Percentiles rank a stretch among this genome's conserved stretches.
phyloP scores from a whole-genome alignment of 2,888 invertebrate genomes.

The Tetramorium bicarinatum region DNA sequence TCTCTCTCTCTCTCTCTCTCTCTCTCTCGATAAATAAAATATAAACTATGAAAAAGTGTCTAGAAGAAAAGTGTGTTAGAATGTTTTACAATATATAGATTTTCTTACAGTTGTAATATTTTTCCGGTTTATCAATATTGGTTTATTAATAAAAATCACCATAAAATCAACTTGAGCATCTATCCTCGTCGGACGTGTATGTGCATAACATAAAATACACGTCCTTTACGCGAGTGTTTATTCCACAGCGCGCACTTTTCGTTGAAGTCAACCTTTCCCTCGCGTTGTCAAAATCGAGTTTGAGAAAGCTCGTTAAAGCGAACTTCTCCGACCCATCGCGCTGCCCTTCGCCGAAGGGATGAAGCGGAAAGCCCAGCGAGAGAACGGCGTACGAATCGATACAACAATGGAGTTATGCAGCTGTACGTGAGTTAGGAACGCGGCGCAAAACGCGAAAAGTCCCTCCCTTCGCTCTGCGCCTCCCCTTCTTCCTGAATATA shows the following conservation, averaged over 20 bases:
- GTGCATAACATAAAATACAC: slow-evolving; percentile 32
- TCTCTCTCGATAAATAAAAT: neutral
- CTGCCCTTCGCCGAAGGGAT: slow-evolving; percentile 60
- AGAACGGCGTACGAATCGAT: slow-evolving; percentile 71
- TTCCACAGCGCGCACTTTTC: slow-evolving; percentile 50
- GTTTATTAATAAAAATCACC: slow-evolving; percentile 19
- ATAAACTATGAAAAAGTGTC: neutral
- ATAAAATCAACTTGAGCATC: neutral
- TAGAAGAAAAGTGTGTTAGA: neutral
- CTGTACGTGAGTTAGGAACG: slow-evolving; percentile 69
- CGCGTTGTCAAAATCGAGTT: slow-evolving; percentile 73
- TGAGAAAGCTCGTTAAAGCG: slow-evolving; percentile 77
- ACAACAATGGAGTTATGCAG: slow-evolving; percentile 78
- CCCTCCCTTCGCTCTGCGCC: slow-evolving; percentile 28
- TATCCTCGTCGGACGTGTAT: neutral
- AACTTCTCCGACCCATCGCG: slow-evolving; percentile 62
- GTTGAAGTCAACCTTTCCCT: slow-evolving; percentile 52
- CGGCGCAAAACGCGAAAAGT: slow-evolving; percentile 75
- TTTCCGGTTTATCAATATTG: slow-evolving; percentile 12
- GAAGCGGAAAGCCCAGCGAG: slow-evolving; percentile 64
- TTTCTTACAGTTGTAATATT: slow-evolving; percentile 1
- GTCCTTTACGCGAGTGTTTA: slow-evolving; percentile 59
- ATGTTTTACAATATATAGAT: neutral
- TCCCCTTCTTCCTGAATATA: neutral
- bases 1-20: neutral